Evolutionary conservation across 2,113 vertebrate species (phyloP), one percentile per base, ranked within the genome.

Genomic region (Tragelaphus strepsiceros): DNA sequence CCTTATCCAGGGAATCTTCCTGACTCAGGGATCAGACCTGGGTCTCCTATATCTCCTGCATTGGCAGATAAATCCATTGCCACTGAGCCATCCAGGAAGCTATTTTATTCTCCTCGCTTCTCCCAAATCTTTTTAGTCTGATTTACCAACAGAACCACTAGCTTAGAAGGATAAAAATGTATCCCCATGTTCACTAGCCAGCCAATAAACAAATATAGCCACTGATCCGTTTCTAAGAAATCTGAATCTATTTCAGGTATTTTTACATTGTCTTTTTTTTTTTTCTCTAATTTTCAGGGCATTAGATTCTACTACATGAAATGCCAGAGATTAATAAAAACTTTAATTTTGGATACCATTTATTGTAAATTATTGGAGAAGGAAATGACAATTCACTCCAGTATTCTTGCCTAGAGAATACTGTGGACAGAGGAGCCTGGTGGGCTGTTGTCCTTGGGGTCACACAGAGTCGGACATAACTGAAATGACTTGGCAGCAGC

Each of bases 381-480:
- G 19, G 19, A 71, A 39, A 22, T 71, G 67, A n/a, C 19, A 71
- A 39, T 19, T 19, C 19, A 71, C 19, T 39, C 10, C n/a, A 71
- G 67, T 22, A 35, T 71, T 71, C n/a, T 39, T 71, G 19, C 19
- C n/a, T 71, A 35, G 2, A 71, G 19, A 39, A 39, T 39, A 22
- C 67, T 0, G 0, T 35, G n/a, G 19, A 22, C 67, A 71, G n/a
- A 39, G n/a, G 67, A 39, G 67, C 19, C 67, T 71, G 5, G 19
- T 71, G 21, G 67, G 67, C n/a, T 71, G n/a, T n/a, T 35, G 10
- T 71, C 5, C 9, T 22, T 39, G 5, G n/a, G 67, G n/a, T 39
- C 2, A 0, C n/a, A 71, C 10, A 71, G 67, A 71, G 2, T 71
- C 0, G 0, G 5, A 39, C 67, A 71, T n/a, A 71, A 71, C 19